Percentiles rank a stretch among this genome's conserved stretches.
Evolutionary conservation across 1,140 invertebrate species (phyloP).

Genomic region (Tetragonula clypearis): DNA sequence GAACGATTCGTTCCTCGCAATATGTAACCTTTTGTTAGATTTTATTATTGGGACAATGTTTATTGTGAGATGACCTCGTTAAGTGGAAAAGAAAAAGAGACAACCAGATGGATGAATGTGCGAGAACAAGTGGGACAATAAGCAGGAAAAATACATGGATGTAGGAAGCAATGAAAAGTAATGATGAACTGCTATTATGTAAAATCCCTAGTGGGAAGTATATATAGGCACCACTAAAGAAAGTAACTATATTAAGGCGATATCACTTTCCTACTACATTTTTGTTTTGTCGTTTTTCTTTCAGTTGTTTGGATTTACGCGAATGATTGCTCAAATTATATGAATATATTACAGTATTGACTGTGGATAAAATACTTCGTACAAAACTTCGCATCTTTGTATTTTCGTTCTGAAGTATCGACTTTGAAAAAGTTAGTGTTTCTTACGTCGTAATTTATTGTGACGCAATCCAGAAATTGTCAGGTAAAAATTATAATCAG

Average conservation of each 20-base stretch:
- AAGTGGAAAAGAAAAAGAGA: not conserved
- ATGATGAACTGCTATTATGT: constrained; percentile 18
- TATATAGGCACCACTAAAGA: constrained; percentile 8
- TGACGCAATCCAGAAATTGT: too few species aligned
- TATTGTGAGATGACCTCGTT: not conserved
- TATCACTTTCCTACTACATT: constrained; percentile 57
- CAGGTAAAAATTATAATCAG: too few species aligned
- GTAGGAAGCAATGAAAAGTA: not conserved
- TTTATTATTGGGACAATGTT: not conserved
- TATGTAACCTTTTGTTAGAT: not conserved
- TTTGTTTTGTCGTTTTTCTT: constrained; percentile 23
- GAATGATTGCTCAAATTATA: constrained; percentile 61
- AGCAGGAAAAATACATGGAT: not conserved
- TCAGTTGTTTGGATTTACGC: constrained; percentile 57
- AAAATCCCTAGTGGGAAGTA: constrained; percentile 2
- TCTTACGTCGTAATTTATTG: too few species aligned
- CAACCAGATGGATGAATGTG: not conserved
- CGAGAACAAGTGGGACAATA: not conserved
- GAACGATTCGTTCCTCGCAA: not conserved
- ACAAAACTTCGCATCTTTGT: too few species aligned
- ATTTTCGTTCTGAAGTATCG: too few species aligned
- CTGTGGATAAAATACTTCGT: too few species aligned
- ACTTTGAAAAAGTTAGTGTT: too few species aligned
- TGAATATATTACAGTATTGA: constrained; percentile 31
- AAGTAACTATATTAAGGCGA: constrained; percentile 51